These are phyloP conservation scores for Leucoraja erinaceus DNA, from an alignment of 2,113 vertebrate species.

Conservation along the genomic window DNA sequence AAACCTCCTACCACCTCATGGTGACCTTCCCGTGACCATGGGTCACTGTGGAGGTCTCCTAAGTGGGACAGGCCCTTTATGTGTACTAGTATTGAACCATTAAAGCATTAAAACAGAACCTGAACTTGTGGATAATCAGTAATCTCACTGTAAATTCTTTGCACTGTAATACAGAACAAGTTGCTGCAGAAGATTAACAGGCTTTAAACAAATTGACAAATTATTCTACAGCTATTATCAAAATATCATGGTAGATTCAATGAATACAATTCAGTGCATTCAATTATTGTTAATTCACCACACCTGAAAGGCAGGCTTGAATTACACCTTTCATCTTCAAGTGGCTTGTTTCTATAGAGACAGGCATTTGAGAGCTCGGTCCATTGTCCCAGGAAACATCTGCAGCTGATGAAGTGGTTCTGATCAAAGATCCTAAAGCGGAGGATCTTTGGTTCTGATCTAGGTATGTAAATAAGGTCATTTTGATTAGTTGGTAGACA, in stretches of 20 bases:
- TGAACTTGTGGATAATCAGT: background rate
- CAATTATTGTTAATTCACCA: background rate
- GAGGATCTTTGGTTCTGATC: background rate
- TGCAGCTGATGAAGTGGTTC: background rate
- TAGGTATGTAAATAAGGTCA: background rate
- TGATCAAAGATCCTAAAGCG: no score
- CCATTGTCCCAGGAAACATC: constrained; percentile 3
- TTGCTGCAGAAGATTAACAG: background rate
- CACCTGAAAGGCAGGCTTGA: background rate
- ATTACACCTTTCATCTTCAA: background rate
- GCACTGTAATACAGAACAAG: background rate
- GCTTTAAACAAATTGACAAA: background rate
- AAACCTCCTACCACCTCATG: no score
- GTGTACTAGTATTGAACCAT: no score
- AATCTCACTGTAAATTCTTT: background rate
- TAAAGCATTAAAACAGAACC: background rate
- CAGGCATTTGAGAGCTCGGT: background rate
- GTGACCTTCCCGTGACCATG: no score
- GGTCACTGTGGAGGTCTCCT: no score
- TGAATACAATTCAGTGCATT: background rate
- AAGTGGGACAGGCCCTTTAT: no score
- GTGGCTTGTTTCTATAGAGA: background rate
- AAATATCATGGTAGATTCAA: background rate
- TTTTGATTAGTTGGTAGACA: background rate
- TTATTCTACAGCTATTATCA: background rate